Conservation (phyloP, 2,888 invertebrate species). For the Rhaphigaster nebulosa region DNA sequence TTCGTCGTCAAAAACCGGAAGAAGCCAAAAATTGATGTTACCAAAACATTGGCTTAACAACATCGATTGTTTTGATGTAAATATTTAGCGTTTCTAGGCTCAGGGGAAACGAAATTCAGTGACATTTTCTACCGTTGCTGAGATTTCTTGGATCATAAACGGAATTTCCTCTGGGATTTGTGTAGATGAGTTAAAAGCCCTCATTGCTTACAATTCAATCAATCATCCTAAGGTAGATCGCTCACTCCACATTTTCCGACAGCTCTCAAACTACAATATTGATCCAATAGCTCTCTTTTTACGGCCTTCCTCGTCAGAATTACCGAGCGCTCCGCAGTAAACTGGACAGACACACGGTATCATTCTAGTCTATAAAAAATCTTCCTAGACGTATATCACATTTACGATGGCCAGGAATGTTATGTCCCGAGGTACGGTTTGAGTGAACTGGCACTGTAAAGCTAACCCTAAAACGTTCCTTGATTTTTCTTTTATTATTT, state of each 20-base stretch:
- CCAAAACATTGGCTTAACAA: too few species aligned
- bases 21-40: too few species aligned
- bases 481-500: too few species aligned
- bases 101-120: too few species aligned
- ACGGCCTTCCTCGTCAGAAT: neutral
- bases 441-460: neutral
- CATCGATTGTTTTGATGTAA: too few species aligned
- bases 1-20: too few species aligned
- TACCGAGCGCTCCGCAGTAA: neutral
- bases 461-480: neutral
- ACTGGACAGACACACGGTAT: neutral
- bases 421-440: neutral
- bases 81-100: too few species aligned
- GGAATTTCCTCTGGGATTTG: neutral
- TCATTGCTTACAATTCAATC: neutral
- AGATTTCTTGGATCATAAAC: neutral
- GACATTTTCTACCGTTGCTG: too few species aligned
- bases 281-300: neutral
- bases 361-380: neutral
- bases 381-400: neutral
- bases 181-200: neutral
- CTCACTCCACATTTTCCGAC: neutral
- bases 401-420: neutral
- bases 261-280: neutral
- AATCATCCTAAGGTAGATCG: neutral